Evolutionary conservation across 2,888 invertebrate genomes (phyloP).

Genomic region (Macrosoma leucophasiata): DNA sequence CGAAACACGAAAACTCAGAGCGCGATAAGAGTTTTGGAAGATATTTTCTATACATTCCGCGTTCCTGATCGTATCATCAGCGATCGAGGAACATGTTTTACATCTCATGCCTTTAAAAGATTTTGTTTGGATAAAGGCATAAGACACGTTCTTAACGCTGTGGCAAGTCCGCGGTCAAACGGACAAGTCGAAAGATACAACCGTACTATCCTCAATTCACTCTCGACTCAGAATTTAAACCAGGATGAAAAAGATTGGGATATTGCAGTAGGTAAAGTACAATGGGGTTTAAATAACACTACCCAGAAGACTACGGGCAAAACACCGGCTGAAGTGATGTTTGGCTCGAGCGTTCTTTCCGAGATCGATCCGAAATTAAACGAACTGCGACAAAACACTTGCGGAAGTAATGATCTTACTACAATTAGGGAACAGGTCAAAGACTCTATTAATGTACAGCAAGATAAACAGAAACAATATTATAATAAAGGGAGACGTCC

Average conservation of each 20-base stretch:
- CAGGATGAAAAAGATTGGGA: slow-evolving; percentile 14
- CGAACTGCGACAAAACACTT: neutral
- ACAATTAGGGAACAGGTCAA: neutral
- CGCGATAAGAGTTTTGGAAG: slow-evolving; percentile 10
- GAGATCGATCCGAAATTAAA: neutral
- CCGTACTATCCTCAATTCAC: slow-evolving; percentile 12
- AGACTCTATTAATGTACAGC: neutral
- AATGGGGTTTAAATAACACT: slow-evolving; percentile 20
- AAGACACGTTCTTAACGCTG: slow-evolving; percentile 17
- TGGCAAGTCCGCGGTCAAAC: slow-evolving; percentile 12
- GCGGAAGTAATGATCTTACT: neutral
- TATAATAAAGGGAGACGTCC: neutral
- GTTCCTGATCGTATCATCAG: slow-evolving; percentile 18
- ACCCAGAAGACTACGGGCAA: slow-evolving; percentile 16
- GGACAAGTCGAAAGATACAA: slow-evolving; percentile 18
- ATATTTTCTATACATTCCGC: slow-evolving; percentile 18
- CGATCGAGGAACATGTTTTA: slow-evolving; percentile 19
- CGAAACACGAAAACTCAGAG: slow-evolving; percentile 16
- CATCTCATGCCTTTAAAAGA: slow-evolving; percentile 14
- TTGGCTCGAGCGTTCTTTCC: slow-evolving; percentile 16
- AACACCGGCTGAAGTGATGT: slow-evolving; percentile 31
- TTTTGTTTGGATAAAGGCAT: slow-evolving; percentile 12
- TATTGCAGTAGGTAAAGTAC: slow-evolving; percentile 14
- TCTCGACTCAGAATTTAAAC: slow-evolving; percentile 6
- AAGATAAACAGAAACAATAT: neutral